These are phyloP conservation scores for Norana najaformis DNA, from an alignment of 2,888 invertebrate species.

Conservation along the genomic window DNA sequence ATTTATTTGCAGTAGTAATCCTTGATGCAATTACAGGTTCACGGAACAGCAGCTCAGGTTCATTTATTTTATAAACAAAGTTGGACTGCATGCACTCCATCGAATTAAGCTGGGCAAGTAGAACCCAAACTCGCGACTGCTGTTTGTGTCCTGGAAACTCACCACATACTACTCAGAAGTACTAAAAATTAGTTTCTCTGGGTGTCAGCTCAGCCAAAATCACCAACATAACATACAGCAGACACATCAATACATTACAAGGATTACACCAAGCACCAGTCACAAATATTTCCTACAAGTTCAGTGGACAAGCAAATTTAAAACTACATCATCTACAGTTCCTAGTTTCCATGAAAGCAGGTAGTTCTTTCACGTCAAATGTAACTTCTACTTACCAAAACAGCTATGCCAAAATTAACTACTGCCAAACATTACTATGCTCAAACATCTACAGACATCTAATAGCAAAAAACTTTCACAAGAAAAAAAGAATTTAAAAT, in stretches of 20 bases:
- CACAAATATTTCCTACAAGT: neutral
- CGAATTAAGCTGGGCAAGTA: neutral
- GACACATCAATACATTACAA: neutral
- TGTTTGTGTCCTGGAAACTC: neutral
- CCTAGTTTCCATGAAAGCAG: neutral
- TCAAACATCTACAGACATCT: neutral
- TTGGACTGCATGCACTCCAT: neutral
- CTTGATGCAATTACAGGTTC: neutral
- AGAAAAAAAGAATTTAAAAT: neutral
- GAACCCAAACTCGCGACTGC: neutral
- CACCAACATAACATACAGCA: neutral
- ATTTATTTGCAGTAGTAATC: neutral
- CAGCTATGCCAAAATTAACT: neutral
- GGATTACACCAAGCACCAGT: neutral
- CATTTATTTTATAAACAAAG: neutral
- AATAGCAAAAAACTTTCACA: neutral
- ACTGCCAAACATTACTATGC: constrained; percentile 1
- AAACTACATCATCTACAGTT: neutral
- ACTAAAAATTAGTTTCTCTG: neutral
- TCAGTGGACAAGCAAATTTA: neutral
- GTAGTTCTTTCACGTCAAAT: neutral
- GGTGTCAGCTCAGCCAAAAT: neutral
- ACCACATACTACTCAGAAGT: neutral
- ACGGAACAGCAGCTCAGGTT: neutral
- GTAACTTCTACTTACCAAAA: neutral